A percentile compares a stretch with the other conserved stretches of the same genome.
Evolutionary conservation across 2,113 vertebrate species (phyloP).

Genomic region (Ptilonorhynchus violaceus): DNA sequence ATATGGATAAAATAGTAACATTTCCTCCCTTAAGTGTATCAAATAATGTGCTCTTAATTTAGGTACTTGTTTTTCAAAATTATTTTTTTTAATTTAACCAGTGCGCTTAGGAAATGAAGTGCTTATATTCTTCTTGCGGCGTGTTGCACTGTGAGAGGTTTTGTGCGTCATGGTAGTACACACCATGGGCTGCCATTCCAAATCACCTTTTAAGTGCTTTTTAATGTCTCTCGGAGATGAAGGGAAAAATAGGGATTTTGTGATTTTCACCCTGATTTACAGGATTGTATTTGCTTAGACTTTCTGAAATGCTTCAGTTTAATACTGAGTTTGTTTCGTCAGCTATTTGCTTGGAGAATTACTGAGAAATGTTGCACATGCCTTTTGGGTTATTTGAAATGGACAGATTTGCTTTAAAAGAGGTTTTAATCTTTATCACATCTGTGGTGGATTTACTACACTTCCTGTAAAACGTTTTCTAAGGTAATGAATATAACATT

Average conservation of each 20-base stretch:
- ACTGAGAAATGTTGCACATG: slow-evolving; percentile 21
- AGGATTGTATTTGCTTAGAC: background rate
- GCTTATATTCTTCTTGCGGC: background rate
- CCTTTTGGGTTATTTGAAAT: slow-evolving; percentile 46
- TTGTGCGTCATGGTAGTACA: background rate
- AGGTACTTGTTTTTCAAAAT: background rate
- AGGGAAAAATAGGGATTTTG: background rate
- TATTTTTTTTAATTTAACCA: background rate
- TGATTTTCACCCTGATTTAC: background rate
- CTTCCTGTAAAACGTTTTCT: background rate
- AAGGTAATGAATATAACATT: slow-evolving; percentile 16
- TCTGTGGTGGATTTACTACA: slow-evolving; percentile 37
- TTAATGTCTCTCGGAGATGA: background rate
- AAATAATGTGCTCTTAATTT: background rate
- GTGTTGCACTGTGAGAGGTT: background rate
- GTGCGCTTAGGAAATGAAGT: background rate
- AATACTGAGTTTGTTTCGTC: background rate
- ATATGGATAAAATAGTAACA: background rate
- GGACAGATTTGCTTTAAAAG: slow-evolving; percentile 22
- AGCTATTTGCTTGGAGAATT: slow-evolving; percentile 1
- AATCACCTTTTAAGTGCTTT: background rate
- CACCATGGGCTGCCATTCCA: background rate
- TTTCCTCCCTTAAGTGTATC: background rate
- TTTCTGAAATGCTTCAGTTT: background rate
- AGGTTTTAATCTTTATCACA: slow-evolving; percentile 47